Base-by-base conservation (phyloP, 1,140 invertebrate genomes). In the Papilio machaon region DNA sequence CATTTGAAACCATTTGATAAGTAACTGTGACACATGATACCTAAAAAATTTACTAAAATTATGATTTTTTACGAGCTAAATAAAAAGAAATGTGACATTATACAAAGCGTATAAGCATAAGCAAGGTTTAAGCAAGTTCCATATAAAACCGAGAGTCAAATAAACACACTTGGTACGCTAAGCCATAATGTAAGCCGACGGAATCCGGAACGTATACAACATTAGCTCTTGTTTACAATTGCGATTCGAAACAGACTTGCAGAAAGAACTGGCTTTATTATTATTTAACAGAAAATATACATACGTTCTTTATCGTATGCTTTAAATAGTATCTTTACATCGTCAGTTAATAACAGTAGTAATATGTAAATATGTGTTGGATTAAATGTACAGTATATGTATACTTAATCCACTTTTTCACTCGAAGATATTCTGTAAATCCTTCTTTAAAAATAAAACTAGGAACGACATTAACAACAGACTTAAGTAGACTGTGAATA, bases 81-180 rank as follows among this genome's bases (percentile, higher is more conserved):
- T 15, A 2, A 54, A 17, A 52, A 8, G 15, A 17, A 17, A 6
- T 6, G 15, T 54, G 15, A 54, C 52, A 54, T 52, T 52, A 10
- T 13, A 67, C 2, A 67, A 67, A 35, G 64, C 30, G 5, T 35
- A 15, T 23, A 54, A 54, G 4, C 17, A 64, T 23, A 35, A 5
- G 64, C 23, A 35, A 3, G 11, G 11, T 67, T 35, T 35, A 67
- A 64, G 60, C 10, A 64, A 67, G 64, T 67, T 38, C 19, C 8
- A 17, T 30, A 13, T 67, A 67, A 67, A 67, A 67, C 10, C 64
- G 64, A 67, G 64, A 67, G 64, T 67, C 64, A 67, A 67, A 67
- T 67, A 67, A 67, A 67, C 64, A 67, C 64, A 67, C 64, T 67
- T 35, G 64, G 64, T 35, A 67, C 64, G 64, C 64, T 67, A 67